Percentiles rank a stretch among this genome's conserved stretches.
phyloP scores from a whole-genome alignment of 1,140 invertebrate genomes.

The Drosophila ambigua region DNA sequence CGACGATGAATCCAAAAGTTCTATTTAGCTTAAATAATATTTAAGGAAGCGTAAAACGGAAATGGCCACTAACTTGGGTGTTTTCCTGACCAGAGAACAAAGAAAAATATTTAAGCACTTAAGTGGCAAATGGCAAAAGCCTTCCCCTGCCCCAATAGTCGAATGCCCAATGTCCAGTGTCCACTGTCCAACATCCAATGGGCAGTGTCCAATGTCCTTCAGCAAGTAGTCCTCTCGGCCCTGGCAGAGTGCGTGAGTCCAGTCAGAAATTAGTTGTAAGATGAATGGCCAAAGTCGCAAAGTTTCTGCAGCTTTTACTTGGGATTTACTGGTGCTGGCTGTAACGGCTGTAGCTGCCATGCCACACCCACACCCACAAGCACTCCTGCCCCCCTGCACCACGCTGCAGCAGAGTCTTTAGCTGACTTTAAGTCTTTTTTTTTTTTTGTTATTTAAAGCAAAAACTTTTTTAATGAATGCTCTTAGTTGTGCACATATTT shows the following conservation, averaged over 20 bases:
- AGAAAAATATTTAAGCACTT: conserved; percentile 82
- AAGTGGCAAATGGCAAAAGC: conserved; percentile 49
- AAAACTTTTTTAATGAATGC: conserved; percentile 82
- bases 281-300: conserved; percentile 80
- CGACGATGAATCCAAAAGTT: conserved; percentile 27
- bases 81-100: conserved; percentile 61
- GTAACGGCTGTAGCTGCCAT: conserved; percentile 51
- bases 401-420: conserved; percentile 4
- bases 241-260: conserved; percentile 66
- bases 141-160: neutral
- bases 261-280: conserved; percentile 80
- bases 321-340: conserved; percentile 63
- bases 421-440: conserved; percentile 32
- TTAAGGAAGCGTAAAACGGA: conserved; percentile 74
- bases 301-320: conserved; percentile 76
- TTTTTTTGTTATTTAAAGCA: conserved; percentile 65
- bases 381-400: neutral
- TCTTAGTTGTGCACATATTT: conserved; percentile 81
- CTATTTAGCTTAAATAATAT: conserved; percentile 78
- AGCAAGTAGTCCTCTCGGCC: too few species aligned
- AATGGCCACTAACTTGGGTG: conserved; percentile 77
- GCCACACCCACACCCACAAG: neutral
- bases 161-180: neutral
- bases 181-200: too few species aligned
- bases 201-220: too few species aligned